These are phyloP conservation scores for Siphlonurus alternatus DNA, from an alignment of 2,888 invertebrate genomes.

Conservation along the genomic window DNA sequence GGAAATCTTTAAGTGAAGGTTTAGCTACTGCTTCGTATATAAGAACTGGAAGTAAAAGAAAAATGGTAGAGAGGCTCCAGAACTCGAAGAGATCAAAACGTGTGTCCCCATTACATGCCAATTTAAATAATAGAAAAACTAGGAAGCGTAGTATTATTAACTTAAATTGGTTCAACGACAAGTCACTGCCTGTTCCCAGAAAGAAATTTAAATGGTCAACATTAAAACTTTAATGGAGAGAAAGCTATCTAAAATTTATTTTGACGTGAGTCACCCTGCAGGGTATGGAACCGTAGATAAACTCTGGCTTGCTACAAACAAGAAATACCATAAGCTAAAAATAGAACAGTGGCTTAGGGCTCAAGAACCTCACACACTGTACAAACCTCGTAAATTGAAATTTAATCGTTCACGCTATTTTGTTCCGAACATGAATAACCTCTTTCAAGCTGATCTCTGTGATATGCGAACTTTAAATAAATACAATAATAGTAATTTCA, in stretches of 20 bases:
- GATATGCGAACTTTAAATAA: background rate
- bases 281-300: background rate
- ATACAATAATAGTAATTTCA: background rate
- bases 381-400: background rate
- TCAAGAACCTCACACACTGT: constrained; percentile 13
- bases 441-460: background rate
- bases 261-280: background rate
- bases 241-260: background rate
- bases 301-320: background rate
- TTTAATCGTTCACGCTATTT: background rate
- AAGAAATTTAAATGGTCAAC: background rate
- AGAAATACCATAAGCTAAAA: background rate
- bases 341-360: constrained; percentile 11
- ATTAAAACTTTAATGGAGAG: background rate
- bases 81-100: too few relatives aligned
- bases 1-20: too few relatives aligned
- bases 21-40: too few relatives aligned
- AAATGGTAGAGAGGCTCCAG: too few relatives aligned
- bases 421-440: background rate
- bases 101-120: too few relatives aligned
- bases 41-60: too few relatives aligned
- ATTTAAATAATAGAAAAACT: background rate
- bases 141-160: background rate
- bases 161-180: background rate
- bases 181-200: background rate